Conservation (phyloP, 2,113 vertebrate species). For the Hyla sarda region DNA sequence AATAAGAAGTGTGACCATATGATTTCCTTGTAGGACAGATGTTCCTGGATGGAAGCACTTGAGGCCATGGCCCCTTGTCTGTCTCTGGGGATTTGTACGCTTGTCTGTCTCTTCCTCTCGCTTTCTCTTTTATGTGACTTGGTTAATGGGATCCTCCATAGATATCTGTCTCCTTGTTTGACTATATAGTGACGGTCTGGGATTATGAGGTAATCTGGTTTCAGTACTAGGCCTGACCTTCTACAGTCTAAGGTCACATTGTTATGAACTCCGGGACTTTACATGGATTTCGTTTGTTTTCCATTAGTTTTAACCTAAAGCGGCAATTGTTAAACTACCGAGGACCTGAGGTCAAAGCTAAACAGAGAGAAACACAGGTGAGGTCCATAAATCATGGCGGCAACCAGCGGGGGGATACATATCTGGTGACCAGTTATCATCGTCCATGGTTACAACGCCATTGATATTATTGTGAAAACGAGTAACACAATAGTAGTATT, state of each 20-base stretch:
- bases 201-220: conserved; percentile 27
- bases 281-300: conserved; percentile 36
- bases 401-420: not conserved
- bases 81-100: too few species aligned
- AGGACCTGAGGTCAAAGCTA: conserved; percentile 28
- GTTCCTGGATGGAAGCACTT: not conserved
- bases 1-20: not conserved
- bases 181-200: not conserved
- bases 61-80: not conserved
- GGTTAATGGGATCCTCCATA: not conserved
- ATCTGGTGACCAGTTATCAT: not conserved
- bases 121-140: conserved; percentile 6
- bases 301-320: conserved; percentile 36
- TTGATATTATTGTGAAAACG: not conserved
- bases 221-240: not conserved
- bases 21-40: not conserved
- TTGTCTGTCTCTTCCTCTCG: conserved; percentile 13
- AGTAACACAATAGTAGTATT: not conserved
- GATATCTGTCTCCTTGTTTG: not conserved
- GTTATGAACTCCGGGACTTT: conserved; percentile 13
- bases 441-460: too few species aligned
- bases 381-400: conserved; percentile 37
- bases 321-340: conserved; percentile 36
- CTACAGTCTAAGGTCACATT: conserved; percentile 8
- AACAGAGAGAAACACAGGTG: conserved; percentile 27